Evolutionary conservation across 1,140 invertebrate species (phyloP).

Genomic region (Berghia stephanieae): DNA sequence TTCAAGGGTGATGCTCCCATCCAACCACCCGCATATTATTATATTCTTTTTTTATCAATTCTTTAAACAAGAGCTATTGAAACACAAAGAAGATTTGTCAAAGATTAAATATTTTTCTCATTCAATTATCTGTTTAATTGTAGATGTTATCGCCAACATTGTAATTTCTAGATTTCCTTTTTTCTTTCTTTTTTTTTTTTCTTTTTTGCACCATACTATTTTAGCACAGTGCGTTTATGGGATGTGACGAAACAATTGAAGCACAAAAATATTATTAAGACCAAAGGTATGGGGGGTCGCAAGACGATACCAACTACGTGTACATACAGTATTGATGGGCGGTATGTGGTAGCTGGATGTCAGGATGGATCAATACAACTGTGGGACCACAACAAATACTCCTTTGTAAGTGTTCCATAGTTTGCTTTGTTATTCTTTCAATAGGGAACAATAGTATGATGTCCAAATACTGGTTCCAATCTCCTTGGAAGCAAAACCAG

Average conservation of each 20-base stretch:
- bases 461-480: no score
- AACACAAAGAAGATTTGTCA: no score
- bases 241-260: constrained; percentile 76
- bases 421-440: background rate
- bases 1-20: no score
- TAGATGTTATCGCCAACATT: no score
- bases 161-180: no score
- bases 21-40: no score
- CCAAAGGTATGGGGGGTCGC: constrained; percentile 85
- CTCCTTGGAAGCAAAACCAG: no score
- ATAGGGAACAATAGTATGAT: background rate
- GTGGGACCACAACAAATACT: constrained; percentile 87
- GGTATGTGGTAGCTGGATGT: constrained; percentile 89
- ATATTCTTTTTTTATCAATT: no score
- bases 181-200: background rate
- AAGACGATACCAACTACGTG: constrained; percentile 85
- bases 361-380: constrained; percentile 96
- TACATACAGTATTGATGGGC: constrained; percentile 77
- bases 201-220: constrained; percentile 25
- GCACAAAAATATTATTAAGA: constrained; percentile 89
- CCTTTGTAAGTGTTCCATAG: constrained; percentile 68
- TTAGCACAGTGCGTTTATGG: constrained; percentile 89
- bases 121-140: no score
- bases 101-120: no score
- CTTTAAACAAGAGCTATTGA: no score